Base-by-base conservation (phyloP, 2,113 vertebrate species). In the Rhizomys pruinosus region DNA sequence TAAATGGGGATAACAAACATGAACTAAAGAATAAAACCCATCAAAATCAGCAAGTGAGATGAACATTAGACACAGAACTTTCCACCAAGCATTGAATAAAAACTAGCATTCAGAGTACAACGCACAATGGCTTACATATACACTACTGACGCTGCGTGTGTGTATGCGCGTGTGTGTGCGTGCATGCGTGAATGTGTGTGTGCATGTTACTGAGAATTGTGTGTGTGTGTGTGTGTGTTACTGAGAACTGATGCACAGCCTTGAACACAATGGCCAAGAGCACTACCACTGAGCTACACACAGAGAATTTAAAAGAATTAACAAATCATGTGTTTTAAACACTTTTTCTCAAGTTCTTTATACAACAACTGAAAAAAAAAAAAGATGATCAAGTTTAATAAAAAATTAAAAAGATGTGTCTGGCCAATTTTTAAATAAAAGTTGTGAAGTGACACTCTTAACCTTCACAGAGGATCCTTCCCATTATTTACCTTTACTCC, bases 261-360 rank as follows among this genome's bases (percentile, higher is more conserved):
- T 85, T 55, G 44, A 2, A 55, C 64, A 27, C 27, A 13, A 9
- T 69, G 69, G 34, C n/a, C 66, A 25, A 84, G 29, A 68, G 29
- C 3, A 20, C 39, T 34, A 68, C 29, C 42, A n/a, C 42, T 57
- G 17, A 86, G 47, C 34, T 86, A 27, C 25, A 55, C 34, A 52
- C 11, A 16, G 12, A 89, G 44, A 68, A 89, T 39, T 59, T 84
- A 52, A 80, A 63, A 55, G 37, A 73, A 90, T 81, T 63, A 90
- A 68, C 37, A 92, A 76, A 87, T 52, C 47, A 80, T 32, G 34
- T 19, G 11, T 79, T 2, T 57, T 29, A 63, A n/a, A 57, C 59
- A 84, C 69, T 63, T 69, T 19, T 92, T 72, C 90, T 68, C 44
- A 81, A 64, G 66, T 87, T 94, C 15, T 66, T 87, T 52, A 52